A percentile compares a stretch with the other conserved stretches of the same genome.
Evolutionary conservation across 1,140 invertebrate genomes (phyloP).

Genomic region (Eumeta japonica): DNA sequence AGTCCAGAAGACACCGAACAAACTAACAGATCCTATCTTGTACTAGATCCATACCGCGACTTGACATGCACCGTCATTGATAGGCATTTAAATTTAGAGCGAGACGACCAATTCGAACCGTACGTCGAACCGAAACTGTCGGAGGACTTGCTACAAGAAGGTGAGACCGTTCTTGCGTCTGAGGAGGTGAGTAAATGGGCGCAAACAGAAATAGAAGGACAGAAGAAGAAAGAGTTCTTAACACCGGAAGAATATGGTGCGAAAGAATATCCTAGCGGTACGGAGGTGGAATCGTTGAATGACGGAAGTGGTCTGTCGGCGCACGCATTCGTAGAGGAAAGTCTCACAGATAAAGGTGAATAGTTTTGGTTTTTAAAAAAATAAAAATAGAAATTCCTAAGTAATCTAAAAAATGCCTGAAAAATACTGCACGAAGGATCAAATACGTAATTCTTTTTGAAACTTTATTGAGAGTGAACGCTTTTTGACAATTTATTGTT

Average conservation of each 20-base stretch:
- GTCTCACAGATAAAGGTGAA: conserved; percentile 42
- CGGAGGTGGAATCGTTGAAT: too few relatives aligned
- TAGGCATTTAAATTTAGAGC: conserved; percentile 20
- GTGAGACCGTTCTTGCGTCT: too few relatives aligned
- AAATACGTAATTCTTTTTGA: too few relatives aligned
- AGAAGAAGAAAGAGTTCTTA: too few relatives aligned
- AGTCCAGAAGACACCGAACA: conserved; percentile 10
- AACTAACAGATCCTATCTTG: conserved; percentile 28
- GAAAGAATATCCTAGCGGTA: conserved; percentile 3
- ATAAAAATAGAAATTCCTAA: neutral
- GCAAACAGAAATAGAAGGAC: too few relatives aligned
- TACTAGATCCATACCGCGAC: conserved; percentile 29
- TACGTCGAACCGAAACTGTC: conserved; percentile 22
- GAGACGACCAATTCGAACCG: conserved; percentile 23
- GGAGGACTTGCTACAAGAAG: too few relatives aligned
- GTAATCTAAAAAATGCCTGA: too few relatives aligned
- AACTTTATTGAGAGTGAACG: too few relatives aligned
- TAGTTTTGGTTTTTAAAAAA: conserved; percentile 3
- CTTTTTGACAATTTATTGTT: too few relatives aligned
- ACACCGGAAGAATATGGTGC: too few relatives aligned
- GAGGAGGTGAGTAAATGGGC: too few relatives aligned
- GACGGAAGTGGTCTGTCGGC: conserved; percentile 23
- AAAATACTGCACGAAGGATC: too few relatives aligned
- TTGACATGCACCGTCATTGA: conserved; percentile 41
- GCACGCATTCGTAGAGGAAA: conserved; percentile 29